phyloP scores from a whole-genome alignment of 1,140 invertebrate genomes.

The Hypsibius dujardini region DNA sequence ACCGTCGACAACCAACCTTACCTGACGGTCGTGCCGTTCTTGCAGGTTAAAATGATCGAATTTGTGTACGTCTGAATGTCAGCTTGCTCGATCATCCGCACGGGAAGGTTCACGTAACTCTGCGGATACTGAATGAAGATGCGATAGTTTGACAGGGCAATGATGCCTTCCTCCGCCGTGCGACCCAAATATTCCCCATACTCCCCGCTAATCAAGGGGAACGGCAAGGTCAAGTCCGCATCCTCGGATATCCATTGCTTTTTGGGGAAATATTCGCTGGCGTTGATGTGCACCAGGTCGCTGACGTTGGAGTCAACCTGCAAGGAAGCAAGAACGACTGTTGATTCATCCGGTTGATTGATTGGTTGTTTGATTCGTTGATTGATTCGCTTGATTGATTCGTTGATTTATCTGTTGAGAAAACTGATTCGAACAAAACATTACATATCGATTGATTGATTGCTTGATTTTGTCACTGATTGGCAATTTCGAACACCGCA shows the following conservation, averaged over 20 bases:
- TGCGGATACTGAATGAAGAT: slow-evolving; percentile 43
- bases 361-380: too few species aligned
- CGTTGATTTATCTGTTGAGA: too few species aligned
- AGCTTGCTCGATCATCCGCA: slow-evolving; percentile 61
- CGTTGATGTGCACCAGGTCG: slow-evolving; percentile 28
- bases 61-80: slow-evolving; percentile 37
- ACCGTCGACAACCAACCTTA: slow-evolving; percentile 24
- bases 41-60: slow-evolving; percentile 29
- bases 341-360: too few species aligned
- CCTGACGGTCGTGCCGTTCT: slow-evolving; percentile 32
- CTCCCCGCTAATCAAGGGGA: slow-evolving; percentile 35
- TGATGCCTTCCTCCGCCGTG: slow-evolving; percentile 44
- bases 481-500: too few species aligned
- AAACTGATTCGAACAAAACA: too few species aligned
- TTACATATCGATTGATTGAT: too few species aligned
- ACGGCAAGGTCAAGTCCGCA: slow-evolving; percentile 30
- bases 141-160: slow-evolving; percentile 72
- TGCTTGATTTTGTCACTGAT: too few species aligned
- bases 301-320: slow-evolving; percentile 13
- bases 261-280: slow-evolving; percentile 33
- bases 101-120: slow-evolving; percentile 53
- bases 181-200: slow-evolving; percentile 32
- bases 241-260: slow-evolving; percentile 29
- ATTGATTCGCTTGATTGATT: too few species aligned
- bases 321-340: neutral